Base-by-base conservation (phyloP, 2,797 vertebrate species). In the Fratercula arctica region DNA sequence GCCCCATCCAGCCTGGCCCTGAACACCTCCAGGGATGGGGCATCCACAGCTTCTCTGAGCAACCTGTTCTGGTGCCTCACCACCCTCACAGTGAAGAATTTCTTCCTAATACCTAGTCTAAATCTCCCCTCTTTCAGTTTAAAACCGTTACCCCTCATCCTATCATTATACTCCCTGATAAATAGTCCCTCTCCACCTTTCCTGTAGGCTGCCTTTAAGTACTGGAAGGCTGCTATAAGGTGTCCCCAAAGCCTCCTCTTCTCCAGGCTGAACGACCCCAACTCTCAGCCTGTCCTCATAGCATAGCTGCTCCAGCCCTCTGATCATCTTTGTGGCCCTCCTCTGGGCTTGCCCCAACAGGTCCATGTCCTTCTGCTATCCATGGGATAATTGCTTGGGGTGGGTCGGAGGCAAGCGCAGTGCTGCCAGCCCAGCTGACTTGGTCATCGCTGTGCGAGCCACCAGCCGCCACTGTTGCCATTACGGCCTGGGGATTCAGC, bases 331-430 rank as follows among this genome's bases (percentile, higher is more conserved):
- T 24, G 15, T 33, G 29, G 61, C 39, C 29, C 61, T 64, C 19
- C 19, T 11, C 39, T 31, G 61, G 63, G 45, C 43, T 46, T 7
- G 11, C 41, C 45, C 31, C 31, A 46, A 66, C 31, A 66, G 31
- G 21, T 46, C 21, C 10, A 9, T 6, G 21, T 46, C 43, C 15
- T 24, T 66, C 29, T 33, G 0, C 53, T 83, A 14, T 50, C 56
- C 46, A 9, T 3, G 25, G 57, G 33, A 41, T 45, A 84, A 77
- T 33, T 50, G 64, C 61, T 80, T 0, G 0, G 56, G 37, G 37
- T 61, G 26, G 29, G 63, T 80, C 0, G 0, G 72, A 79, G 59
- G 41, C 9, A 0, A 90, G 54, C 0, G 5, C 23, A 8, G 67
- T 7, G n/a, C 63, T 92, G 59, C 48, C 78, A 81, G 50, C 5